These are phyloP conservation scores for Drosophila setosimentum DNA, from an alignment of 2,888 invertebrate genomes.

Conservation along the genomic window DNA sequence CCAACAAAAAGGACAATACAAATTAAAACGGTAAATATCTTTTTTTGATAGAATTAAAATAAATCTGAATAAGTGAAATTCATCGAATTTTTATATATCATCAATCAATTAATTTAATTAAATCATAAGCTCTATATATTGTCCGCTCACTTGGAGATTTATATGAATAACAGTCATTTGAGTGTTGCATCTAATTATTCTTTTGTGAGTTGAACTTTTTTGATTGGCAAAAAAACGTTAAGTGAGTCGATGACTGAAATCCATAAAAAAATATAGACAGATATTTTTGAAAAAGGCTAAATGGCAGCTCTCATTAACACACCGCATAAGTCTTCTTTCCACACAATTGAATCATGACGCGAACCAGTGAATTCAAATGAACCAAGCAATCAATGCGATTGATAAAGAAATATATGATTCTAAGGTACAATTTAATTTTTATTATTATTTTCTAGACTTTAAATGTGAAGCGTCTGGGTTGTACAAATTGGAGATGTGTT, in stretches of 20 bases:
- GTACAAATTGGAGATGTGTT: slow-evolving; percentile 31
- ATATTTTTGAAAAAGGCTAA: background rate
- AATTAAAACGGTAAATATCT: background rate
- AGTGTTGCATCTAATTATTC: background rate
- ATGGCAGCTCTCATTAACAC: background rate
- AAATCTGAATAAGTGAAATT: background rate
- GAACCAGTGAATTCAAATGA: background rate
- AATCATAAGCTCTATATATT: background rate
- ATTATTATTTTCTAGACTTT: slow-evolving; percentile 23
- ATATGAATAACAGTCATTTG: background rate
- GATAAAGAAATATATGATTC: background rate
- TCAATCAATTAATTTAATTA: background rate
- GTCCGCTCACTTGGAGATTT: background rate
- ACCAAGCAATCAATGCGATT: background rate
- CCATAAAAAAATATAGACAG: background rate
- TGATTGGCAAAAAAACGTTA: background rate
- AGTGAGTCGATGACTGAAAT: background rate
- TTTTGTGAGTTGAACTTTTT: background rate
- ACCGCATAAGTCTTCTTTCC: background rate
- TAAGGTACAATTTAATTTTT: slow-evolving; percentile 18
- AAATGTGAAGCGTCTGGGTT: slow-evolving; percentile 26
- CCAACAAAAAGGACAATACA: background rate
- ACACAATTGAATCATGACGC: background rate
- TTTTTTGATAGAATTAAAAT: background rate
- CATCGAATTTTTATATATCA: background rate